Base-by-base conservation (phyloP, 2,113 vertebrate species). In the Carassius carassius region DNA sequence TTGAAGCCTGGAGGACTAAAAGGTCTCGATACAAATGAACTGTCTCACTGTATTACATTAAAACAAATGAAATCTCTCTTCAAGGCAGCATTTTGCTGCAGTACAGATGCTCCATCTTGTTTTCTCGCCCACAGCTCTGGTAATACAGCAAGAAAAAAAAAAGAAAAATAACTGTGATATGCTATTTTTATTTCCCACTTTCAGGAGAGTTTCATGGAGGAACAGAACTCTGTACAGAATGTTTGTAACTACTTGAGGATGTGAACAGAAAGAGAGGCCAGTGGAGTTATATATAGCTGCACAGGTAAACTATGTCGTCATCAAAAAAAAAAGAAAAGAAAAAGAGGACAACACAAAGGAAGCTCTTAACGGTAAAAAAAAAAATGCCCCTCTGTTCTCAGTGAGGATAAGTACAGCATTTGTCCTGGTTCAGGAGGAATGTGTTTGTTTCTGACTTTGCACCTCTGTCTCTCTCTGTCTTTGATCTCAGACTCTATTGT, bases 61-160 rank as follows among this genome's bases (percentile, higher is more conserved):
- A 29, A 70, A 72, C n/a, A 29, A 51, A 37, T 78, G 7, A 75
- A 69, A 84, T 58, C 17, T 54, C 75, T 84, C 29, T 44, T 44
- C 1, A 54, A 70, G 62, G 5, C 21, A 32, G 41, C n/a, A 13
- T 56, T 49, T 13, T 56, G 32, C 67, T 65, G 70, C 23, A 72
- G 65, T 63, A 82, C 3, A 37, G 76, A 80, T 74, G 44, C 25
- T 83, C 47, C 83, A 77, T 79, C 85, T 73, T 81, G 54, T 74
- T 29, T 29, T 83, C 47, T 73, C 62, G 63, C 65, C 75, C 29
- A 49, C 56, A 21, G 65, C 67, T 79, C 81, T 79, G 56, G 75
- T 80, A 60, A 83, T 83, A 74, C 81, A 86, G 85, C 65, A 86
- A 74, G 63, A 35, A 60, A 16, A 12, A 3, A 19, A n/a, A 25